These are phyloP conservation scores for Chelonia mydas DNA, from an alignment of 2,797 vertebrate genomes.

Conservation along the genomic window DNA sequence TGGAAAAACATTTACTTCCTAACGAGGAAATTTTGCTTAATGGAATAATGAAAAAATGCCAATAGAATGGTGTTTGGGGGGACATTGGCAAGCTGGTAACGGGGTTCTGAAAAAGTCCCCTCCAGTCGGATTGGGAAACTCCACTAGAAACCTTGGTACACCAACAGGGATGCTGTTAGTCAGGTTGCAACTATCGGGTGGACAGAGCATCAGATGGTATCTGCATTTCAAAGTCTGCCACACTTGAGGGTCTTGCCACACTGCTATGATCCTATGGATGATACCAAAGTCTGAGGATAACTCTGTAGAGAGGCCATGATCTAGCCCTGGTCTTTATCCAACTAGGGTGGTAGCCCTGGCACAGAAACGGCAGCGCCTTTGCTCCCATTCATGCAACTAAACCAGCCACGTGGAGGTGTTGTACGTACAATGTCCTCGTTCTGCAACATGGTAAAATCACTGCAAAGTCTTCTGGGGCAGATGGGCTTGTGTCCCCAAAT, in stretches of 20 bases:
- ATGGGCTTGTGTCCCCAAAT: neutral
- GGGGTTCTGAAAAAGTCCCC: neutral
- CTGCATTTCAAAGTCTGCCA: neutral
- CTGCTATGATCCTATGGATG: neutral
- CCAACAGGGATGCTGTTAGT: too few species aligned
- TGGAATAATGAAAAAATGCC: conserved; percentile 20
- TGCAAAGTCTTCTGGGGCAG: neutral
- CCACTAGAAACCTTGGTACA: neutral
- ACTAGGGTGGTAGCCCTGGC: neutral
- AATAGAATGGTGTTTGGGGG: neutral
- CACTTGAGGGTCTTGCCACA: too few species aligned
- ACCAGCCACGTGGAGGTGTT: neutral
- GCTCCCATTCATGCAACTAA: neutral
- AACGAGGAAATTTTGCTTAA: conserved; percentile 73
- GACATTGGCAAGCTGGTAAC: neutral
- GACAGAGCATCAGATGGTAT: rapidly evolving
- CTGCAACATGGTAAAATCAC: neutral
- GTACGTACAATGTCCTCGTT: neutral
- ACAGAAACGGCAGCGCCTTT: neutral
- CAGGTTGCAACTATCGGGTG: too few species aligned
- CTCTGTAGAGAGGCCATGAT: neutral
- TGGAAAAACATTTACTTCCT: conserved; percentile 69
- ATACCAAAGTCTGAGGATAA: neutral
- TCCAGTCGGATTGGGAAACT: neutral
- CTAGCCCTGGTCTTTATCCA: neutral